These are phyloP conservation scores for Enteromius argenteus DNA, from an alignment of 2,797 vertebrate species.

Conservation along the genomic window DNA sequence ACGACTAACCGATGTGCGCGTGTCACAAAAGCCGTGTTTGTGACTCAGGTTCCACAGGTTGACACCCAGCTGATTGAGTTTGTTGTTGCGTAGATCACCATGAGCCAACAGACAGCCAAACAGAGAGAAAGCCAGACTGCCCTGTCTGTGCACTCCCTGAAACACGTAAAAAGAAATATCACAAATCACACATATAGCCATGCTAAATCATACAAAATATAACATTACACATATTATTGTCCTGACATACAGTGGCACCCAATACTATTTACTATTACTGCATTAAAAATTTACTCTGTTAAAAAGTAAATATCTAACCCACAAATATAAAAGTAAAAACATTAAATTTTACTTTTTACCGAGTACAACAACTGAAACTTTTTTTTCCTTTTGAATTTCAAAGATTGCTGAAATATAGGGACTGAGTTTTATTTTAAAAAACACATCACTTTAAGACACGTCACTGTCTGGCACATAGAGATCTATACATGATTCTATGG, in stretches of 20 bases:
- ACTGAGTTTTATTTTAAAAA: too few species aligned
- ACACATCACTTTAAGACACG: too few species aligned
- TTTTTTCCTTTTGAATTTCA: too few species aligned
- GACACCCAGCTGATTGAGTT: conserved; percentile 91
- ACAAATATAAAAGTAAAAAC: too few species aligned
- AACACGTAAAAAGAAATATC: not conserved
- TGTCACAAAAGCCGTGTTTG: conserved; percentile 91
- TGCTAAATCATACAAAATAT: not conserved
- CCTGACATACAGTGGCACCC: not conserved
- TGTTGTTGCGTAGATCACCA: conserved; percentile 92
- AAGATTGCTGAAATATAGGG: too few species aligned
- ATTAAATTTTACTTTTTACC: too few species aligned
- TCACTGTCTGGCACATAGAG: too few species aligned
- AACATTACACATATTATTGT: not conserved
- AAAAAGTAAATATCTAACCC: too few species aligned
- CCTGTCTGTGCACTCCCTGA: conserved; percentile 86
- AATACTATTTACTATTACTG: not conserved
- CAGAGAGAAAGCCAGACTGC: conserved; percentile 86
- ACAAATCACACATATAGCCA: not conserved
- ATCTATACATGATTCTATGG: too few species aligned
- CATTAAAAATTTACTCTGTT: too few species aligned
- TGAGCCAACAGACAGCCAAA: conserved; percentile 91
- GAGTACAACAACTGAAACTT: too few species aligned
- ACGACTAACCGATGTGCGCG: conserved; percentile 85
- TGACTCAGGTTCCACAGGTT: conserved; percentile 97